Conservation (phyloP, 2,113 vertebrate species). For the Asarcornis scutulata region DNA sequence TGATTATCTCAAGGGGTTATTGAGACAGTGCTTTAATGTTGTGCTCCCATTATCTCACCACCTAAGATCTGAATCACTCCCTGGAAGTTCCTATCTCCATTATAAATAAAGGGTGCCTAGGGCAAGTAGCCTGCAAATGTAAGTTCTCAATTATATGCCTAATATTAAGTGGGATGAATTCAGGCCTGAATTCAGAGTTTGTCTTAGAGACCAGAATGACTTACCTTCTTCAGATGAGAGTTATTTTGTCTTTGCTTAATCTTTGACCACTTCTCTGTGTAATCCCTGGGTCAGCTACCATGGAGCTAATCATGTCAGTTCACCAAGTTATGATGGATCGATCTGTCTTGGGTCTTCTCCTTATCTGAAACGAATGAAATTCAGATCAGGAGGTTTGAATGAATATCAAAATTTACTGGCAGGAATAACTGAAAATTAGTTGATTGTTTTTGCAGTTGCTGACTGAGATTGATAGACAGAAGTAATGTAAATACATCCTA, state of each 20-base stretch:
- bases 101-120: constrained; percentile 26
- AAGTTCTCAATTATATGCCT: neutral
- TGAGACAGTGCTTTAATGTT: constrained; percentile 8
- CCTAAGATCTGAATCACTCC: constrained; percentile 44
- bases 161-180: neutral
- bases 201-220: neutral
- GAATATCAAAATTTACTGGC: neutral
- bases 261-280: neutral
- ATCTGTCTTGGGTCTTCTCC: neutral
- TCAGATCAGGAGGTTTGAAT: neutral
- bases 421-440: neutral
- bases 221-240: neutral
- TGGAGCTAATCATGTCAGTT: neutral
- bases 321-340: neutral
- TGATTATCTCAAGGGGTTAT: constrained; percentile 39
- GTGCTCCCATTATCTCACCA: neutral
- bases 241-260: neutral
- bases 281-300: neutral
- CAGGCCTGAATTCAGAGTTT: neutral
- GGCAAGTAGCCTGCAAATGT: neutral
- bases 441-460: neutral
- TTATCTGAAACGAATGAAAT: neutral
- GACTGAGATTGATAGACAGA: neutral
- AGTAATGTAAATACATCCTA: neutral
- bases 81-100: constrained; percentile 2